Base-by-base conservation (phyloP, 2,888 invertebrate genomes). In the Halictus quadricinctus region DNA sequence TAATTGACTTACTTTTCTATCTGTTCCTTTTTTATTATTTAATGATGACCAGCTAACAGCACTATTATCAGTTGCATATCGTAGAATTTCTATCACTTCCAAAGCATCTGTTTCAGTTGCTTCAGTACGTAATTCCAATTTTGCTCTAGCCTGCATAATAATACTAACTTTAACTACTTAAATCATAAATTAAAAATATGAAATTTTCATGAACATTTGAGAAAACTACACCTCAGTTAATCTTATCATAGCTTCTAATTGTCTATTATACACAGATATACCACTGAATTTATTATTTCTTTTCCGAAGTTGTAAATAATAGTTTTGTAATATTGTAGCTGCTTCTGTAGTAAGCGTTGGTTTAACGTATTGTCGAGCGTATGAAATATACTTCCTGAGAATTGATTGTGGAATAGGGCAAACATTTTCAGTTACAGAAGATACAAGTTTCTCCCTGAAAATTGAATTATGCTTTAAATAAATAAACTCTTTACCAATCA, bases 351-450 rank as follows among this genome's bases (percentile, higher is more conserved):
- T 96, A 29, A 99, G 95, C 91, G 96, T 96, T 0, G 99, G 98
- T 88, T 97, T 96, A 0, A 98, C 97, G 94, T 98, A 98, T 94
- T 98, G 97, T 85, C 97, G 96, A 0, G 98, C 98, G 94, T 99
- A 99, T 0, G 97, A 97, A 89, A 99, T 97, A 93, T 98, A 99
- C 95, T 98, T 99, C 85, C 98, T 96, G 7, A 99, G 95, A 73
- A 98, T 94, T 77, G 96, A 96, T 76, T 96, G 95, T 0, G 99
- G 98, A 81, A 99, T 95, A 6, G 96, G 95, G 93, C 98, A 97
- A 54, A 97, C 58, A 18, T 69, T 58, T 69, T 75, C 60, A 2
- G 8, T 60, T 7, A 43, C 15, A 21, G 72, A 72, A 73, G 58
- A 73, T 60, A 83, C 75, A 8, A 94, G 87, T 86, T 88, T 90